phyloP scores from a whole-genome alignment of 1,140 invertebrate species.

The Artemia franciscana region DNA sequence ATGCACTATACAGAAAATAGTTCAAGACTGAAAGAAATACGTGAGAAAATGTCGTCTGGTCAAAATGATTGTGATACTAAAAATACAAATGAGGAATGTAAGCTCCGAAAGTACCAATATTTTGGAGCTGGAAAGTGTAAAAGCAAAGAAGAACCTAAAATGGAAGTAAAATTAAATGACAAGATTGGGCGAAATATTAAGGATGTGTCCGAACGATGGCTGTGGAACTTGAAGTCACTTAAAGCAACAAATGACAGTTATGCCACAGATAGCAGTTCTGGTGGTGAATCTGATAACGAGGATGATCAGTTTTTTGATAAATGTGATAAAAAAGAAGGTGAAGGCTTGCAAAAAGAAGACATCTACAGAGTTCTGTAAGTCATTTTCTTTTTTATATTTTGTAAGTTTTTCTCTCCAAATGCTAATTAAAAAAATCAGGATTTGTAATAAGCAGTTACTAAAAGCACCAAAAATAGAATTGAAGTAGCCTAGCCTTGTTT shows the following conservation, averaged over 20 bases:
- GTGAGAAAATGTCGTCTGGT: neutral
- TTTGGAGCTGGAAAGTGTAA: neutral
- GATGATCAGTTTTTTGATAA: constrained; percentile 11
- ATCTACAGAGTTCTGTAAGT: too few species aligned
- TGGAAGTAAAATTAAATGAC: neutral
- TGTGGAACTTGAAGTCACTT: neutral
- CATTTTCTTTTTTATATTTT: too few species aligned
- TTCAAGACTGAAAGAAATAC: neutral
- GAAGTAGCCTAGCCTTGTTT: too few species aligned
- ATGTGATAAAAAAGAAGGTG: neutral
- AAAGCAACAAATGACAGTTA: constrained; percentile 46
- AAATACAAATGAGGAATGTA: neutral
- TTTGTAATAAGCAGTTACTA: too few species aligned
- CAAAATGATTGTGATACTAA: neutral
- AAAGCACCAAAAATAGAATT: too few species aligned
- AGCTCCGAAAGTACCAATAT: neutral
- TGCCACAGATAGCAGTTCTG: constrained; percentile 75
- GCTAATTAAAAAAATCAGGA: too few species aligned
- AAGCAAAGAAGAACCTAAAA: neutral
- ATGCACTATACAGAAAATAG: neutral
- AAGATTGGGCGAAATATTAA: neutral
- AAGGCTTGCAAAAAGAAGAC: too few species aligned
- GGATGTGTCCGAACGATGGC: neutral
- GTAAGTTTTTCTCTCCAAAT: too few species aligned
- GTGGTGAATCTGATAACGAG: constrained; percentile 79